Evolutionary conservation across 2,888 invertebrate genomes (phyloP), one percentile per base, ranked within the genome.

Genomic region (Cheilosia urbana): DNA sequence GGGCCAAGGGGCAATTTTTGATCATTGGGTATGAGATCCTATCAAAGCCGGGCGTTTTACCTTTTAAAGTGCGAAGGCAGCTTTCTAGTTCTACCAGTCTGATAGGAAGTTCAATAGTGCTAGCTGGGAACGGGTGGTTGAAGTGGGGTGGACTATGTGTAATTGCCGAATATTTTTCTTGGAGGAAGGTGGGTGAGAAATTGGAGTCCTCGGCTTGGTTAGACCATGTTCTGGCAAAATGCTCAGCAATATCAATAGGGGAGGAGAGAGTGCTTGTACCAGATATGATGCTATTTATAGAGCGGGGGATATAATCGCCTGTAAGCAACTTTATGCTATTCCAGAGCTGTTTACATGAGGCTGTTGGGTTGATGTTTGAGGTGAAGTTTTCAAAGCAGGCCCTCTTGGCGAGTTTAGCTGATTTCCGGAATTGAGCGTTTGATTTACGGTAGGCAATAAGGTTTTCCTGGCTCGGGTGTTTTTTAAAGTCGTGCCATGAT

Each of bases 141-240:
- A 7, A 17, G 5, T n/a, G 19, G 27, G 24, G 40, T 0, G 19
- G 7, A 2, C 0, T 19, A 15, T 2, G 6, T 7, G 24, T 15
- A 2, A 17, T n/a, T n/a, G 60, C 24, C 0, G 42, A 2, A 9
- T 60, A 9, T 42, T 53, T 66, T 4, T 5, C 17, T 19, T 66
- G 30, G 2, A 45, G 53, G 11, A 68, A 55, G 15, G 17, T n/a
- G 2, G 37, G 7, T 1, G 69, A 47, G 13, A 69, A 69, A 2
- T 47, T 40, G 2, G 57, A 19, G 30, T 69, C 69, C 2, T 21
- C 47, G 1, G 69, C 5, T 7, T 45, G 19, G 4, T 34, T 6
- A 2, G 57, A 55, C 57, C 69, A 69, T 1, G 51, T 40, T 9
- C 34, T 69, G 17, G 69, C 58, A 11, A 69, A 69, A 9, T 37